Evolutionary conservation across 2,888 invertebrate species (phyloP), one percentile per base, ranked within the genome.

Genomic region (Orthosia gracilis): DNA sequence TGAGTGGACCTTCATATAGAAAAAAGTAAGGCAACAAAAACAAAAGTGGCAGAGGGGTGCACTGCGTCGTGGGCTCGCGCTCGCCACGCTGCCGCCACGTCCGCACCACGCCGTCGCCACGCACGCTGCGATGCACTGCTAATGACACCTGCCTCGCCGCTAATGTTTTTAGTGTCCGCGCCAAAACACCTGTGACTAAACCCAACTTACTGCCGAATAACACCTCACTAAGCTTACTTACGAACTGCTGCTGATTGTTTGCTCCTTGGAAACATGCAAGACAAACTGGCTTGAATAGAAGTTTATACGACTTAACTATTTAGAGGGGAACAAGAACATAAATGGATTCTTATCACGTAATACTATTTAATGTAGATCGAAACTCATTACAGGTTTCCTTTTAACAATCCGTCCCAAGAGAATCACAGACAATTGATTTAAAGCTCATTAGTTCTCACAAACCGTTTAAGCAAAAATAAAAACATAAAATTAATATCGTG

Each of bases 1-100:
- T 96, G 95, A 96, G 95, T 93, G 94, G 93, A 94, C 94, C 93
- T 94, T 94, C 94, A 94, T 94, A 94, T 93, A 94, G 92, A 94
- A 95, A 95, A 94, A 95, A 93, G 90, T 89, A 91, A 93, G 89
- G 91, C 89, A 93, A 94, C 92, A 92, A 93, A 94, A 94, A 91
- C 90, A 92, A 91, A 88, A 86, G 89, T 80, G 89, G 89, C 88
- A 88, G 86, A 89, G 90, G 83, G 80, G 82, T 82, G 82, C 76
- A 83, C 81, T 78, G 73, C 78, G 78, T 70, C 73, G 86, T 80
- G 84, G 83, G 49, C 84, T 76, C 87, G 80, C 73, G 77, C 58
- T 73, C 71, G 55, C 61, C 12, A 21, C 78, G 78, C 61, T 54
- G 26, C 59, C 65, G 58, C 69, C 71, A 61, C 76, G 78, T 67